A percentile compares a stretch with the other conserved stretches of the same genome.
phyloP scores from a whole-genome alignment of 1,140 invertebrate species.

The Tetragnatha versicolor region DNA sequence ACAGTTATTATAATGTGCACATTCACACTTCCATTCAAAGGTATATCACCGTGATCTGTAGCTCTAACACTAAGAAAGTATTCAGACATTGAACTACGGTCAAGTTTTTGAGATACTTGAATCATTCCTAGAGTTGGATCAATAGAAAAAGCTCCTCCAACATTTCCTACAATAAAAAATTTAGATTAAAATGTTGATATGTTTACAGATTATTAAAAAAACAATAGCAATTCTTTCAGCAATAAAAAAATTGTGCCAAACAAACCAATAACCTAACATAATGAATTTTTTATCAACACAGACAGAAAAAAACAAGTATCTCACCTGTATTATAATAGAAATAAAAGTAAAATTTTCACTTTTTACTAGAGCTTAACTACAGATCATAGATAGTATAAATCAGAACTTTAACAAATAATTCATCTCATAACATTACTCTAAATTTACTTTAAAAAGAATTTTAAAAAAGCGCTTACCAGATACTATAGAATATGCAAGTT shows the following conservation, averaged over 20 bases:
- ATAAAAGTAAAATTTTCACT: too few relatives aligned
- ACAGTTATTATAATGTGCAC: constrained; percentile 74
- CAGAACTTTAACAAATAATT: too few relatives aligned
- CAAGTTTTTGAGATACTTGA: constrained; percentile 76
- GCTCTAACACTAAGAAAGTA: constrained; percentile 85
- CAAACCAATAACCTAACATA: too few relatives aligned
- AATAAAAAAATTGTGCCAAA: too few relatives aligned
- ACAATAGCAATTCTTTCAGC: too few relatives aligned
- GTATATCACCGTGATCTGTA: constrained; percentile 77
- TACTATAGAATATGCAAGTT: constrained; percentile 81
- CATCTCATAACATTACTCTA: too few relatives aligned
- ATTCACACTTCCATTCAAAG: constrained; percentile 75
- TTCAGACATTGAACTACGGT: constrained; percentile 73
- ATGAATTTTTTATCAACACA: too few relatives aligned
- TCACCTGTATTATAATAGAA: neutral
- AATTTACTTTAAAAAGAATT: too few relatives aligned
- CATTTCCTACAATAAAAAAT: constrained; percentile 72
- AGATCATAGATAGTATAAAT: too few relatives aligned
- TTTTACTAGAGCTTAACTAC: too few relatives aligned
- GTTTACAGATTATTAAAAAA: neutral
- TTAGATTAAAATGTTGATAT: too few relatives aligned
- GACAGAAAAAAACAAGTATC: neutral
- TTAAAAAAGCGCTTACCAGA: constrained; percentile 73
- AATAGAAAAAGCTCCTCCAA: constrained; percentile 83
- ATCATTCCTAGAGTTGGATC: constrained; percentile 80